Base-by-base conservation (phyloP, 1,140 invertebrate genomes). In the Ceratosolen solmsi region DNA sequence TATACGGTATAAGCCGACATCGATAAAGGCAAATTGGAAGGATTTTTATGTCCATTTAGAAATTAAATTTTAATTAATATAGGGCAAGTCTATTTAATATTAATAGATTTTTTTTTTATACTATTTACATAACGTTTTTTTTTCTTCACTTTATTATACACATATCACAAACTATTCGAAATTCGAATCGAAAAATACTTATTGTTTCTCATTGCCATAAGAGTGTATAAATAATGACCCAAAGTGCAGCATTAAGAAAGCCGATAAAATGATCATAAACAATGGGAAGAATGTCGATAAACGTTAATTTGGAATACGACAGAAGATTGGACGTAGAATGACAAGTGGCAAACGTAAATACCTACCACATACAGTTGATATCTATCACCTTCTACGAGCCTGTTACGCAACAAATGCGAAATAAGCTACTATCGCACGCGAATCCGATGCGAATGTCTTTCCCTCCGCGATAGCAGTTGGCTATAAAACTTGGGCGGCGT, bases 351-450 rank as follows among this genome's bases (percentile, higher is more conserved):
- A 25, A 33, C 5, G 13, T 1, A 63, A 63, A 8, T 33, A 15
- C 9, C n/a, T n/a, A 60, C 27, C 11, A n/a, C n/a, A 25, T 60
- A n/a, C 27, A 60, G 58, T 36, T 22, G 63, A 36, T 65, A 72
- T 71, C n/a, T 8, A 3, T 58, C 36, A 38, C 11, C 11, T 46
- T 38, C 71, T 72, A 73, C 49, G 25, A 75, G n/a, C 33, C 79
- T 73, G 73, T 80, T 74, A 71, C 63, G 63, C 56, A 76, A 82
- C 74, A 54, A 82, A 82, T 71, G 56, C 41, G 30, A 38, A 56
- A 75, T 81, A 68, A 81, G 74, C 79, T 49, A 73, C 74, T 81
- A 81, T 75, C 70, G 56, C 15, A 38, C 54, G 56, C 13, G 30
- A 20, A 2, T 38, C 20, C 36, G 33, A 63, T 36, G 60, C 46